These are phyloP conservation scores for Charanyca ferruginea DNA, from an alignment of 2,888 invertebrate species.

Conservation along the genomic window DNA sequence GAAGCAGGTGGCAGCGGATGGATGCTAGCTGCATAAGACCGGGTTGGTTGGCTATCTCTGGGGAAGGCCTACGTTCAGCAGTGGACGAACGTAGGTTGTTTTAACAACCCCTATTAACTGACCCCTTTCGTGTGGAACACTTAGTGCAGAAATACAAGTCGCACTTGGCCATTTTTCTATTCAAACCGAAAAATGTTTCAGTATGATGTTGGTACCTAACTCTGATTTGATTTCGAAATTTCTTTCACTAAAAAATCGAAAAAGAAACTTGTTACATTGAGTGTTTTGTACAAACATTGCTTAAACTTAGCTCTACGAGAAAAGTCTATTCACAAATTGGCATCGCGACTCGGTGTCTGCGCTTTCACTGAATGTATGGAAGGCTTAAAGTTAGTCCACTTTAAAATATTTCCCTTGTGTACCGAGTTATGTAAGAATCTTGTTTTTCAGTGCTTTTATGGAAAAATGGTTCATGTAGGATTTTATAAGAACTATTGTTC, in stretches of 20 bases:
- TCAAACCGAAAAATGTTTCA: background rate
- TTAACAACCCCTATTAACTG: no score
- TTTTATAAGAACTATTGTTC: background rate
- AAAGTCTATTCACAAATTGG: conserved; percentile 49
- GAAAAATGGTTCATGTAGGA: background rate
- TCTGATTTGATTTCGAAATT: background rate
- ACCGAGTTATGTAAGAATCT: conserved; percentile 11
- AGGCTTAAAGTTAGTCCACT: conserved; percentile 20
- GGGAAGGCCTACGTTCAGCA: no score
- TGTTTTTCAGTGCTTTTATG: conserved; percentile 16
- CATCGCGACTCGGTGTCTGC: conserved; percentile 19
- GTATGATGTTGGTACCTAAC: background rate
- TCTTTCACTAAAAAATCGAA: background rate
- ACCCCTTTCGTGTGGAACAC: no score
- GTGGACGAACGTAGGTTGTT: no score
- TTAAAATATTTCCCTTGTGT: conserved; percentile 15
- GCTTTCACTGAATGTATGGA: conserved; percentile 34
- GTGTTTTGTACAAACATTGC: conserved; percentile 33
- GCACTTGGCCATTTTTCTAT: background rate
- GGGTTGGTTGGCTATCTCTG: no score
- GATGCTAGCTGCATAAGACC: no score
- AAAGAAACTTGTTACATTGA: conserved; percentile 21
- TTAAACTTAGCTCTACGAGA: conserved; percentile 8
- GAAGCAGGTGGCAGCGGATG: no score
- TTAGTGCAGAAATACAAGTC: no score